Evolutionary conservation across 2,113 vertebrate species (phyloP).

Genomic region (Calonectris borealis): DNA sequence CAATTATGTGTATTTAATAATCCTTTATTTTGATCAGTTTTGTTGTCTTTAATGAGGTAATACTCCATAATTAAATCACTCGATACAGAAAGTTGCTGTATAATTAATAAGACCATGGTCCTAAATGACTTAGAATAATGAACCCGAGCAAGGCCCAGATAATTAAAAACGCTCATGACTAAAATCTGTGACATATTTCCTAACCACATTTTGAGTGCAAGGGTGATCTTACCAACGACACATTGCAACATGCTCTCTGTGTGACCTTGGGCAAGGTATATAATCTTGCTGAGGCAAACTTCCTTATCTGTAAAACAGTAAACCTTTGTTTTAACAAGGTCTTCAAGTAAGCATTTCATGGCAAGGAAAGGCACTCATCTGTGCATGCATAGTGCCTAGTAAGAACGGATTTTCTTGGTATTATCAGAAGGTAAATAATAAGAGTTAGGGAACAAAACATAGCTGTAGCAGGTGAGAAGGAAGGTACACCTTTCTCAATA

Average conservation of each 20-base stretch:
- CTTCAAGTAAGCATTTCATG: background rate
- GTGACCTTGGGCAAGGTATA: background rate
- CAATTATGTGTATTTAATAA: conserved; percentile 34
- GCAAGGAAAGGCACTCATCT: background rate
- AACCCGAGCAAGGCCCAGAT: background rate
- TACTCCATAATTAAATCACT: conserved; percentile 19
- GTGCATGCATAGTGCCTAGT: background rate
- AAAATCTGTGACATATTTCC: background rate
- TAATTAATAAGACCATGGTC: background rate
- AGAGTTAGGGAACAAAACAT: background rate
- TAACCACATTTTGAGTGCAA: background rate
- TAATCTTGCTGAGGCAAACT: background rate
- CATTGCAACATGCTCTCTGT: background rate
- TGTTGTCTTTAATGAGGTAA: conserved; percentile 26
- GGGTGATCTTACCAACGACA: background rate
- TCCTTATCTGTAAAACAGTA: background rate
- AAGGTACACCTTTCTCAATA: background rate
- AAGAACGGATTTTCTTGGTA: background rate
- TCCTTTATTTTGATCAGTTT: conserved; percentile 43
- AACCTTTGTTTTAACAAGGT: background rate
- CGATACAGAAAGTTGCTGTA: background rate
- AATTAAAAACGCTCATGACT: background rate
- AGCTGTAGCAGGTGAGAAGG: background rate
- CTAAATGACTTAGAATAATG: conserved; percentile 23
- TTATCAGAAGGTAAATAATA: background rate